Evolutionary conservation across 2,113 vertebrate species (phyloP).

Genomic region (Sturnira hondurensis): DNA sequence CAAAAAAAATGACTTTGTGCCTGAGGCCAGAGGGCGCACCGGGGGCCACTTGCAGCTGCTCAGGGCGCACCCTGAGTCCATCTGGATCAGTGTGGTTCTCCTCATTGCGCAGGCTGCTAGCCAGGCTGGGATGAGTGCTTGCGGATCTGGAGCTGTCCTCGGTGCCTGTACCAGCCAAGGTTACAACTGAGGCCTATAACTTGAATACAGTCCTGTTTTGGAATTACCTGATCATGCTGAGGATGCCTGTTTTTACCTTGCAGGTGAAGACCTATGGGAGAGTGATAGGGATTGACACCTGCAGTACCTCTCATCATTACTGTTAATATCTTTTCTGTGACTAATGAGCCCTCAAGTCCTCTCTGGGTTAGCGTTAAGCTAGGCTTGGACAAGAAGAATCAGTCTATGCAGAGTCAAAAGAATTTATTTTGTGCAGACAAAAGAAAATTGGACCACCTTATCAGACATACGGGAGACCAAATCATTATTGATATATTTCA

Average conservation of each 20-base stretch:
- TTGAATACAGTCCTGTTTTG: conserved; percentile 68
- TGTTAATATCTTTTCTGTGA: conserved; percentile 73
- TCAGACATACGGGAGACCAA: conserved; percentile 35
- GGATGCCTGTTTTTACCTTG: conserved; percentile 71
- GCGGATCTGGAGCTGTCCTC: too few species aligned
- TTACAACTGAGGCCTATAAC: conserved; percentile 69
- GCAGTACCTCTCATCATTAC: conserved; percentile 67
- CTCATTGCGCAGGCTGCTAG: too few species aligned
- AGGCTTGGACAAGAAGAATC: conserved; percentile 71
- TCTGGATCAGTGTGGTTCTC: too few species aligned
- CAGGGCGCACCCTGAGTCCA: too few species aligned
- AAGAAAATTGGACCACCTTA: conserved; percentile 77
- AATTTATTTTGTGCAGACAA: conserved; percentile 67
- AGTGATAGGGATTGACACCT: conserved; percentile 34
- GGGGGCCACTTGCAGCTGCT: too few species aligned
- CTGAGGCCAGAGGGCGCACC: too few species aligned
- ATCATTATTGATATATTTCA: conserved; percentile 68
- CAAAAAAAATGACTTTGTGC: not conserved
- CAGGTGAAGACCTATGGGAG: conserved; percentile 65
- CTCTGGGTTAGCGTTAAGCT: conserved; percentile 79
- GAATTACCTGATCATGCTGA: conserved; percentile 57
- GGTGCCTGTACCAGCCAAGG: conserved; percentile 69
- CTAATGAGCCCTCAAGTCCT: accelerated
- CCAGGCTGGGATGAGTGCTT: too few species aligned
- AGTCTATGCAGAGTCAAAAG: conserved; percentile 40